A percentile compares a stretch with the other conserved stretches of the same genome.
Conservation (phyloP, 1,140 invertebrate genomes). For the Dendroctonus valens region DNA sequence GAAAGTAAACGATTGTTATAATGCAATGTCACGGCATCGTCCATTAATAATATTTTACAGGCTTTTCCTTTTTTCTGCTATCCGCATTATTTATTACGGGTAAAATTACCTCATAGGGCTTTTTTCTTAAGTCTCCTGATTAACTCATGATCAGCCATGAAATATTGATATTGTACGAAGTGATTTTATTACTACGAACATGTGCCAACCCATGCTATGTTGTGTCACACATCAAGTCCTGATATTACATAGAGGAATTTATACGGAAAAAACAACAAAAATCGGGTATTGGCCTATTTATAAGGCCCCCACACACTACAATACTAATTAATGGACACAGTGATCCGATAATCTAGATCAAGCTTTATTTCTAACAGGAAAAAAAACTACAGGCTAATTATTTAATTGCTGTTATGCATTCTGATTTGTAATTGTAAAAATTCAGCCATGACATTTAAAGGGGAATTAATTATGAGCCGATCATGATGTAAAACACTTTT, state of each 20-base stretch:
- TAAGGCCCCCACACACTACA: slow-evolving; percentile 6
- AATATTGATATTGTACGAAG: too few species aligned
- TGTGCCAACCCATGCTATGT: too few species aligned
- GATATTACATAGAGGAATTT: too few species aligned
- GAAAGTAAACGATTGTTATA: slow-evolving; percentile 28
- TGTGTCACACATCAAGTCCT: too few species aligned
- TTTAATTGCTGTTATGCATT: slow-evolving; percentile 21
- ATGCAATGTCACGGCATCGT: slow-evolving; percentile 23
- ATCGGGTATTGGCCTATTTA: slow-evolving; percentile 27
- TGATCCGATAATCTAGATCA: slow-evolving; percentile 29
- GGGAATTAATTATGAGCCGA: slow-evolving; percentile 2
- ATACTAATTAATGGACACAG: slow-evolving; percentile 22
- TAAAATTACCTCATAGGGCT: background rate
- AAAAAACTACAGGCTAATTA: slow-evolving; percentile 10
- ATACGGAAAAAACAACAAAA: slow-evolving; percentile 1
- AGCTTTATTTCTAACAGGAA: background rate
- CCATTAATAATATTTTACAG: slow-evolving; percentile 19
- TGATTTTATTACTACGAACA: too few species aligned
- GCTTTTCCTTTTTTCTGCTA: slow-evolving; percentile 8
- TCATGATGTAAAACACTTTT: too few species aligned
- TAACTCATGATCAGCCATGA: too few species aligned
- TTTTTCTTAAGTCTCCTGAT: too few species aligned
- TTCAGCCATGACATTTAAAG: slow-evolving; percentile 19
- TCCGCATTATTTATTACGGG: slow-evolving; percentile 11
- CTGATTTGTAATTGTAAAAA: slow-evolving; percentile 11